Conservation (phyloP, 2,113 vertebrate species). For the Mormyrus iriodes region DNA sequence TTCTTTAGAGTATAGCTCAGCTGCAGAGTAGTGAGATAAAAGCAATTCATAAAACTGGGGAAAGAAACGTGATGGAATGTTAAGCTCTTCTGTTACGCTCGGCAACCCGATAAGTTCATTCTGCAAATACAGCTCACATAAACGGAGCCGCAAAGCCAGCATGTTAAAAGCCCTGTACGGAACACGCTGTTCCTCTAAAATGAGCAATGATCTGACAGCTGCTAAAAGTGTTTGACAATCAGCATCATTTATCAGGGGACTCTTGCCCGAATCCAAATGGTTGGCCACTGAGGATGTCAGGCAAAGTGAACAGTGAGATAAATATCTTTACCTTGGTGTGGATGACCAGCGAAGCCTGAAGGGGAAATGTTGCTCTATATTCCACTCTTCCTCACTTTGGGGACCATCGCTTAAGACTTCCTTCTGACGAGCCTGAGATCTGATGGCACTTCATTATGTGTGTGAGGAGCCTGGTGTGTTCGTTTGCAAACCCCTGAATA, state of each 20-base stretch:
- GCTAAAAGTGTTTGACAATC: constrained; percentile 67
- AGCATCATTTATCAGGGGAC: constrained; percentile 59
- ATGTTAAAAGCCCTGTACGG: neutral
- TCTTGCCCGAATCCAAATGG: constrained; percentile 58
- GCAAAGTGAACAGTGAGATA: constrained; percentile 61
- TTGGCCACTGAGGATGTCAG: constrained; percentile 68
- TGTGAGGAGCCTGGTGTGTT: neutral
- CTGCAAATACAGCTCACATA: neutral
- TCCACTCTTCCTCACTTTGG: neutral
- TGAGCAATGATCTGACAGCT: constrained; percentile 52
- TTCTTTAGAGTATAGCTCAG: neutral
- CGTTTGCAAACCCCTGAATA: neutral
- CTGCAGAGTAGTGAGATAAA: neutral
- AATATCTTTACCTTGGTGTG: constrained; percentile 52
- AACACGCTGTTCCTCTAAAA: constrained; percentile 47
- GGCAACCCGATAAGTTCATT: neutral
- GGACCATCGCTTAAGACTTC: neutral
- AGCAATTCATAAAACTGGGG: neutral
- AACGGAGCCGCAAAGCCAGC: no score
- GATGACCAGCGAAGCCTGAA: constrained; percentile 27
- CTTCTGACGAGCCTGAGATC: neutral
- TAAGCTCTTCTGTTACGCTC: neutral
- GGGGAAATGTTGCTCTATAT: neutral
- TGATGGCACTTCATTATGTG: neutral
- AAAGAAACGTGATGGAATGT: neutral